phyloP scores from a whole-genome alignment of 2,113 vertebrate species.

The Crotalus tigris region DNA sequence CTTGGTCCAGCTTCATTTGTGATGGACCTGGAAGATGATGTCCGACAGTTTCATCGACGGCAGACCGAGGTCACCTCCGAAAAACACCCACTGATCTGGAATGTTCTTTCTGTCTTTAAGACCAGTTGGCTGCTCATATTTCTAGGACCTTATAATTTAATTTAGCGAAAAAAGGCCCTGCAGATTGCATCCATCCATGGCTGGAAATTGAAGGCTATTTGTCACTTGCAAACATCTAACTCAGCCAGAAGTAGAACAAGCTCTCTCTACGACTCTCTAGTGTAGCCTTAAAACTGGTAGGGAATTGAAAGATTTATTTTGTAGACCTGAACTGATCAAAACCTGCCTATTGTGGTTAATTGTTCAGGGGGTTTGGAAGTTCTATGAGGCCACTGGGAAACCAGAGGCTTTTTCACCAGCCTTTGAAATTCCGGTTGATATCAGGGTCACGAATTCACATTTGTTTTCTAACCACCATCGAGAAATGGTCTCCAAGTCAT shows the following conservation, averaged over 20 bases:
- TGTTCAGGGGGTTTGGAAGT: conserved; percentile 14
- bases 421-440: conserved; percentile 13
- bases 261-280: conserved; percentile 36
- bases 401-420: neutral
- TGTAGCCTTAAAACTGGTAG: conserved; percentile 30
- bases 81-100: conserved; percentile 11
- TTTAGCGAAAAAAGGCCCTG: conserved; percentile 46
- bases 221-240: conserved; percentile 44
- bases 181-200: conserved; percentile 34
- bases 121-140: conserved; percentile 27
- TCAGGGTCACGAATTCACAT: neutral
- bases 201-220: conserved; percentile 55
- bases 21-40: neutral
- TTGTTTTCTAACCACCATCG: neutral
- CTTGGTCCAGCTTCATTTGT: neutral
- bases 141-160: conserved; percentile 39
- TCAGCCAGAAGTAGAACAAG: conserved; percentile 33
- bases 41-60: neutral
- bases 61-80: neutral
- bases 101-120: conserved; percentile 33
- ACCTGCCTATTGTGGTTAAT: conserved; percentile 24
- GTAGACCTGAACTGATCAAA: conserved; percentile 24
- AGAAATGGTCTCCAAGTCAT: neutral
- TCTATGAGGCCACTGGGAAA: neutral
- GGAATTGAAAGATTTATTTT: conserved; percentile 46